Evolutionary conservation across 2,113 vertebrate species (phyloP), one percentile per base, ranked within the genome.

Genomic region (Brienomyrus longianalis): DNA sequence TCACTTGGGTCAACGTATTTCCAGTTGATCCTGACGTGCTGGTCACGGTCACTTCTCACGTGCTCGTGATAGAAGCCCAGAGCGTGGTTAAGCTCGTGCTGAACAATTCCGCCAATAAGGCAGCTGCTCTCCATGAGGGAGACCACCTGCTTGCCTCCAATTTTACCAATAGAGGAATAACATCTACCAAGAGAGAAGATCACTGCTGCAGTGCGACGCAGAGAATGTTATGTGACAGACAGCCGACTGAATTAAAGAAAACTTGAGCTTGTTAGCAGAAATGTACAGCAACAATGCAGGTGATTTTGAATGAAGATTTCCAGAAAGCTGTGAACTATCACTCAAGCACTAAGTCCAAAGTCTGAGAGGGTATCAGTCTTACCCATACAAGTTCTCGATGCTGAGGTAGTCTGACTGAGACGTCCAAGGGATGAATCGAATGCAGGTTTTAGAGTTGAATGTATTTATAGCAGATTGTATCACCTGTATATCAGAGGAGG

Each of bases 21-120:
- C 92, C 91, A 92, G 88, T 92, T 90, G 91, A 95, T 92, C 2
- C 0, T 54, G 23, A 95, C 83, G 5, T 94, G 92, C 1, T 77
- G 1, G 74, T 94, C 93, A 19, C 94, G 91, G 91, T 94, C 93
- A 5, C 85, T 91, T 74, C 94, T 92, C 56, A 84, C 89, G 4
- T 95, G 94, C 43, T 95, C 94, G 1, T 95, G 93, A 74, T 94
- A 89, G 56, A 94, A 94, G 45, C 94, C 94, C 35, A 95, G 89
- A 0, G 92, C 89, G 23, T 94, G 93, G 10, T 92, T 89, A 43
- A 94, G 66, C 66, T 95, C 94, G 43, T 95, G 94, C 11, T 90
- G 84, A 17, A 92, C 27, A 15, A 94, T 70, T 13, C 91, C 91
- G 7, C 80, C 35, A 77, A 89, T 89, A 31, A 94, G 1, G 88